These are phyloP conservation scores for Oophaga pumilio DNA, from an alignment of 2,113 vertebrate genomes.

Conservation along the genomic window DNA sequence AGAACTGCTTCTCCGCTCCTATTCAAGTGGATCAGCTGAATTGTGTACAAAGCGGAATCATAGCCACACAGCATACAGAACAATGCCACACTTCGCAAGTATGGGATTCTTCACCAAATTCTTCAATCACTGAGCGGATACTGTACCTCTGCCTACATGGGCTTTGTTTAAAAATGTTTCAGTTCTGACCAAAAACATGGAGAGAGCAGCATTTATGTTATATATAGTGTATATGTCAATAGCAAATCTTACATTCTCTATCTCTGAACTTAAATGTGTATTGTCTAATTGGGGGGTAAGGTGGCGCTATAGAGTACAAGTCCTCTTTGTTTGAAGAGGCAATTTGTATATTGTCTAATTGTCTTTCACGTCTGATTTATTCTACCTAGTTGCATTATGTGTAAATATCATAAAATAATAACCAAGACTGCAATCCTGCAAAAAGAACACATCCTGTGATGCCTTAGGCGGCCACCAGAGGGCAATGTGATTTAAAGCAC, in stretches of 20 bases:
- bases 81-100: too few relatives aligned
- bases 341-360: background rate
- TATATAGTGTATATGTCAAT: background rate
- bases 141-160: too few relatives aligned
- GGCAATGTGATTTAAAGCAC: conserved; percentile 18
- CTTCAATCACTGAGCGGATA: too few relatives aligned
- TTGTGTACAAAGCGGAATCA: too few relatives aligned
- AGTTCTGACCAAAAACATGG: background rate
- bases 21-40: too few relatives aligned
- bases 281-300: background rate
- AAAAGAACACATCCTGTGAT: background rate
- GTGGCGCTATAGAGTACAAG: too few relatives aligned
- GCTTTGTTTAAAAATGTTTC: background rate
- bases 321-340: too few relatives aligned
- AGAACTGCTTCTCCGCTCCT: too few relatives aligned
- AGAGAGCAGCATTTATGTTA: background rate
- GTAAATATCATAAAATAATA: background rate
- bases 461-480: conserved; percentile 7
- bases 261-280: background rate
- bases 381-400: background rate
- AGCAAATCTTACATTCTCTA: background rate
- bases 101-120: too few relatives aligned
- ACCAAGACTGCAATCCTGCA: background rate
- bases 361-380: background rate
- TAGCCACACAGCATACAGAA: too few relatives aligned